Evolutionary conservation across 35 echinoderm and acorn worm genomes (phyloP).

Genomic region (Ptychodera flava): DNA sequence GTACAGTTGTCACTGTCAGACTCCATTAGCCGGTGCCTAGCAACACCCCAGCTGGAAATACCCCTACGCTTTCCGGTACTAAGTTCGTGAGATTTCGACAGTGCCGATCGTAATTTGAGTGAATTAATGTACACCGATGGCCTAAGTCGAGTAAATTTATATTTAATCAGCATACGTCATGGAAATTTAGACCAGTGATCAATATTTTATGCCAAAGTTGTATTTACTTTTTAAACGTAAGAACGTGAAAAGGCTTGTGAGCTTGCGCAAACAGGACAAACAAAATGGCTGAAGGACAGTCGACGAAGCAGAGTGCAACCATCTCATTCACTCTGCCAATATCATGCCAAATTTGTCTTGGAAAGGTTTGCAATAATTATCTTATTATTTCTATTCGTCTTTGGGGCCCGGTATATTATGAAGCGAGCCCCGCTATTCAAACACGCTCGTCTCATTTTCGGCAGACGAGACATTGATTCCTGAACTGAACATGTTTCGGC

Average conservation of each 20-base stretch:
- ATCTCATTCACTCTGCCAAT: slow-evolving; percentile 83
- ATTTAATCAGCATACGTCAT: too few species aligned
- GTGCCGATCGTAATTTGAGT: too few species aligned
- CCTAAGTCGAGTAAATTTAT: too few species aligned
- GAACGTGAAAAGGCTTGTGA: neutral
- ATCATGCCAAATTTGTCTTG: slow-evolving; percentile 90
- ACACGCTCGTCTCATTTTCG: too few species aligned
- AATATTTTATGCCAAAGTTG: too few species aligned
- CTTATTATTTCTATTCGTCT: neutral
- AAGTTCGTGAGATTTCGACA: neutral
- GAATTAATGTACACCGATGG: too few species aligned
- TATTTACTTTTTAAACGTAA: too few species aligned
- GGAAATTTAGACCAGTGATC: too few species aligned
- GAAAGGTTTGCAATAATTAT: slow-evolving; percentile 59
- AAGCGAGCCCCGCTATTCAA: too few species aligned
- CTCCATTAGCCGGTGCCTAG: neutral
- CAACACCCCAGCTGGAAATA: neutral
- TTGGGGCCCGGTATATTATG: too few species aligned
- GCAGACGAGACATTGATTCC: too few species aligned
- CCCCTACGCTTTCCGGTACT: neutral
- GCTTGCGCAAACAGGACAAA: neutral
- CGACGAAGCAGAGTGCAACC: slow-evolving; percentile 4
- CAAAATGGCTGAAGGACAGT: neutral
- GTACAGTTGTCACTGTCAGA: neutral
- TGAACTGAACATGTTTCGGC: too few species aligned